Evolutionary conservation across 2,113 vertebrate genomes (phyloP).

Genomic region (Elanus axillaris): DNA sequence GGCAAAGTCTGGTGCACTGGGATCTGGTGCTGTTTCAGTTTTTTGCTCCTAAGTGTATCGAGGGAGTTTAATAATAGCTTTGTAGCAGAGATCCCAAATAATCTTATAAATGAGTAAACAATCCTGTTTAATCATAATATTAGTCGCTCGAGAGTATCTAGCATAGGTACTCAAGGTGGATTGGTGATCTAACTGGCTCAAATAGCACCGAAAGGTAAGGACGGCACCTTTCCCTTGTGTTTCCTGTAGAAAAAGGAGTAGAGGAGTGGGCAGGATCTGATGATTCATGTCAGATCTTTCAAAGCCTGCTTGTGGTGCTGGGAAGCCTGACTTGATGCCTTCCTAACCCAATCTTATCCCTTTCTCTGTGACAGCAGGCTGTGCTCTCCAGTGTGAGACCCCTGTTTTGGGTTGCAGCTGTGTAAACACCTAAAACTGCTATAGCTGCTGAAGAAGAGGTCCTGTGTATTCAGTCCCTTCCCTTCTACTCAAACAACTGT

Average conservation of each 20-base stretch:
- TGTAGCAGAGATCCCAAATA: neutral
- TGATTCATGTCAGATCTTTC: neutral
- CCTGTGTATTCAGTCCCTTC: neutral
- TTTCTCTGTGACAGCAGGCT: neutral
- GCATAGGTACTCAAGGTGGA: accelerated
- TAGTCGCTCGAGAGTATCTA: neutral
- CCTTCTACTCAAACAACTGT: neutral
- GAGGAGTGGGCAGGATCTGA: neutral
- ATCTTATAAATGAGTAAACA: neutral
- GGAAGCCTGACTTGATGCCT: neutral
- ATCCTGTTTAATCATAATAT: neutral
- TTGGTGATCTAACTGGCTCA: neutral
- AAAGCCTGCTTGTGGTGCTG: neutral
- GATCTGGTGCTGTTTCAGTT: neutral
- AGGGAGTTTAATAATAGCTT: neutral
- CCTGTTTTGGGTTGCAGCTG: neutral
- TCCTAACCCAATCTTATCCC: neutral
- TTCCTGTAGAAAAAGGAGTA: neutral
- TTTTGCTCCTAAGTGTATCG: neutral
- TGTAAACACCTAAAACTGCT: neutral
- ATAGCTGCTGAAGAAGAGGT: neutral
- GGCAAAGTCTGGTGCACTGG: neutral
- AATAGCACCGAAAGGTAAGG: neutral
- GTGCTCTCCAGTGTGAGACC: neutral
- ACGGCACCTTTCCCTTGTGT: neutral